Conservation (phyloP, 2,113 vertebrate species). For the Tragelaphus buxtoni region DNA sequence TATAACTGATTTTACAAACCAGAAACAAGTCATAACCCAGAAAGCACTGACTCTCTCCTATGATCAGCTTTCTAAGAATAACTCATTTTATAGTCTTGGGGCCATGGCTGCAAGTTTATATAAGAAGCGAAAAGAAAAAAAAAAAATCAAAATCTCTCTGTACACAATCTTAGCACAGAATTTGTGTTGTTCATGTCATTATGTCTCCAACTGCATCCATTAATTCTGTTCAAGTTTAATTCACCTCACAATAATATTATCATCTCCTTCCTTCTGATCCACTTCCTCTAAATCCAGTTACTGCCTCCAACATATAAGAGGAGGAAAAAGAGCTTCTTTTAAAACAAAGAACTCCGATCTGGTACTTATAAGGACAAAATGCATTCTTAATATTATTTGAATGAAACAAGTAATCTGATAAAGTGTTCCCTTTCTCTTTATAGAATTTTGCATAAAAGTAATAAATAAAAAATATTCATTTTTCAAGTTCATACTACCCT, state of each 20-base stretch:
- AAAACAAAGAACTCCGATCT: constrained; percentile 24
- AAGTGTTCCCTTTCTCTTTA: neutral
- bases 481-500: constrained; percentile 31
- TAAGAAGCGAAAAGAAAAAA: neutral
- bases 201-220: neutral
- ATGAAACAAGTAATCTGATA: constrained; percentile 5
- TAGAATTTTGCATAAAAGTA: neutral
- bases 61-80: neutral
- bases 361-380: constrained; percentile 16
- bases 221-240: constrained; percentile 11
- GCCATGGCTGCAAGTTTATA: neutral
- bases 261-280: constrained; percentile 14
- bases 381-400: constrained; percentile 22
- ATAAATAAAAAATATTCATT: neutral
- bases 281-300: constrained; percentile 24
- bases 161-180: neutral
- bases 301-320: neutral
- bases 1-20: constrained; percentile 12
- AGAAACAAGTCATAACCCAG: neutral
- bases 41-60: neutral
- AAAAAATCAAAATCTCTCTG: neutral
- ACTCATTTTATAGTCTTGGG: neutral
- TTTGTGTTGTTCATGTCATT: neutral
- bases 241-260: neutral
- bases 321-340: neutral